Percentiles rank a stretch among this genome's conserved stretches.
These are phyloP conservation scores for Dicentrarchus labrax DNA, from an alignment of 2,113 vertebrate genomes.

Conservation along the genomic window DNA sequence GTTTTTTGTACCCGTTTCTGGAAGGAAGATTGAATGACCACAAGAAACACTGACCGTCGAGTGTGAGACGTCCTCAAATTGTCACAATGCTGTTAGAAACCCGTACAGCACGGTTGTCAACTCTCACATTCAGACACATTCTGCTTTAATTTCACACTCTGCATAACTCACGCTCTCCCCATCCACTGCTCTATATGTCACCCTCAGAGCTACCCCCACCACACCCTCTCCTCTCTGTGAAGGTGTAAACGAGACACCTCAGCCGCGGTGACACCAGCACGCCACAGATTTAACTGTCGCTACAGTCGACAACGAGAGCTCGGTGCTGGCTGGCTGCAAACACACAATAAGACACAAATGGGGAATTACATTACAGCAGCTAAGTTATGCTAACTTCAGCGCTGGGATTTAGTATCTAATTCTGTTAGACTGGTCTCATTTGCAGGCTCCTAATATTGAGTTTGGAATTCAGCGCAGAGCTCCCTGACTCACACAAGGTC, in stretches of 20 bases:
- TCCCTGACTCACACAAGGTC: constrained; percentile 31
- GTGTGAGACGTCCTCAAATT: too few species aligned
- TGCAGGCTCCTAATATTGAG: constrained; percentile 44
- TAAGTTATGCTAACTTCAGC: constrained; percentile 29
- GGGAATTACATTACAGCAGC: constrained; percentile 52
- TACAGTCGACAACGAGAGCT: constrained; percentile 9
- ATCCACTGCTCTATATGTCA: not conserved
- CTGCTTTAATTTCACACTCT: not conserved
- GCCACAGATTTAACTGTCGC: not conserved
- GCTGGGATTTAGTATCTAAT: constrained; percentile 35
- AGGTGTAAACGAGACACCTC: constrained; percentile 31
- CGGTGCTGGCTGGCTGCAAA: constrained; percentile 13
- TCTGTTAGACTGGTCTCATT: constrained; percentile 36
- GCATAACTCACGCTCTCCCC: not conserved
- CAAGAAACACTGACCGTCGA: too few species aligned
- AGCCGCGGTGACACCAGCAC: constrained; percentile 12
- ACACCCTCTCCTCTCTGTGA: not conserved
- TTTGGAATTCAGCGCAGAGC: constrained; percentile 49
- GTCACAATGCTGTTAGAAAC: not conserved
- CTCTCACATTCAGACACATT: too few species aligned
- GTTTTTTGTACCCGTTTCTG: too few species aligned
- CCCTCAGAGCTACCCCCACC: not conserved
- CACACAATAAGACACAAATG: constrained; percentile 24
- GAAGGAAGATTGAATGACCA: too few species aligned
- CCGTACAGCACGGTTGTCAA: not conserved